Evolutionary conservation across 2,113 vertebrate genomes (phyloP), one percentile per base, ranked within the genome.

Genomic region (Calyptommatus sinebrachiatus): DNA sequence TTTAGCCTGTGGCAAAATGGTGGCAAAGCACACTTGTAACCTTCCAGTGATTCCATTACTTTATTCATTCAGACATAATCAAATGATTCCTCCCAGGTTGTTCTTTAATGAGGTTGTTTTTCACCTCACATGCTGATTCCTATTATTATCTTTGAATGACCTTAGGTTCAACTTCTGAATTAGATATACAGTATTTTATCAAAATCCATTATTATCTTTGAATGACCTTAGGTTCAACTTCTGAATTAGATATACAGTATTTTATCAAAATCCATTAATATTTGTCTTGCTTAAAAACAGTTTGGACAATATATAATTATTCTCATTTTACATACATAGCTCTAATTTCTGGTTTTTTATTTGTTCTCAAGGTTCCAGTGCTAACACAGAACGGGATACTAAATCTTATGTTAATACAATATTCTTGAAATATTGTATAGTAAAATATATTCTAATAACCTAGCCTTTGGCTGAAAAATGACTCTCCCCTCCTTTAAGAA

Each of bases 11-110:
- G 31, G 53, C 67, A 70, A 61, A 78, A 78, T 78, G 77, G 67
- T 71, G 68, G 77, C 77, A 78, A 71, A 18, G 31, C 24, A 71
- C 31, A 16, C 8, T 41, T 77, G 29, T 70, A 60, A 57, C n/a
- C 31, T 62, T 45, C 53, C 16, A 28, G 24, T 70, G 50, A 45
- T 78, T 45, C 50, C 31, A 62, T 71, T 70, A 5, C 35, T 46
- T 78, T 78, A 78, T 78, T 62, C 67, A 45, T 71, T 71, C 53
- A 71, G 77, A 46, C 67, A 78, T 71, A 70, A 46, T 71, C 5
- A 35, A 24, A 45, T 71, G 35, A 26, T 78, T 69, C 31, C 22
- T 78, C 35, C 53, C 57, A 31, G 76, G n/a, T 77, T 77, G n/a
- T 31, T 66, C 28, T 77, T 73, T 68, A 53, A 60, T 24, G 31